Percentiles rank a stretch among this genome's conserved stretches.
Evolutionary conservation across 2,113 vertebrate species (phyloP).

Genomic region (Thryonomys swinderianus): DNA sequence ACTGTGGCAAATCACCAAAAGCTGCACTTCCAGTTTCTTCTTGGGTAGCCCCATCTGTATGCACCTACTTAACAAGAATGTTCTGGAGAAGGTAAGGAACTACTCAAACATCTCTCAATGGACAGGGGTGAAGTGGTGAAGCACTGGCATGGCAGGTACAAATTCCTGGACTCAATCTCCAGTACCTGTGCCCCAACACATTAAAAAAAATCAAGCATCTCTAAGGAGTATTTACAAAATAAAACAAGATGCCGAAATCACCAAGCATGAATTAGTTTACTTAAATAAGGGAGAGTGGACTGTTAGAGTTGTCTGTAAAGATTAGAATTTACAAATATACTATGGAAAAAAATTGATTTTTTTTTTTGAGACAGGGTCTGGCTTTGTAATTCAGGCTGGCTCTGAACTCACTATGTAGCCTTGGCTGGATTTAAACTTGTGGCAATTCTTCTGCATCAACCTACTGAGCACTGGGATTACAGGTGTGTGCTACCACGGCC

Average conservation of each 20-base stretch:
- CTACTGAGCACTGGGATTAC: no score
- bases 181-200: not conserved
- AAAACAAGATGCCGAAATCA: not conserved
- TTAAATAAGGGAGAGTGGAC: not conserved
- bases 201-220: not conserved
- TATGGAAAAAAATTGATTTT: not conserved
- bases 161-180: not conserved
- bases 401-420: no score
- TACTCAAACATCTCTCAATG: not conserved
- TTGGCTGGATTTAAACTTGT: no score
- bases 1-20: not conserved
- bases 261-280: constrained; percentile 28
- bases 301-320: not conserved
- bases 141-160: not conserved
- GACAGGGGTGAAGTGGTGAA: no score
- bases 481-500: no score
- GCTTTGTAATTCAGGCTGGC: no score
- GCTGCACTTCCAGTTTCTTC: not conserved
- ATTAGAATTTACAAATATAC: constrained; percentile 18
- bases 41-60: not conserved
- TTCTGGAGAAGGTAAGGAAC: not conserved
- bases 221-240: not conserved
- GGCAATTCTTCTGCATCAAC: no score
- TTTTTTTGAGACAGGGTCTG: no score
- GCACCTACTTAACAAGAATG: not conserved